Base-by-base conservation (phyloP, 2,113 vertebrate genomes). In the Cromileptes altivelis region DNA sequence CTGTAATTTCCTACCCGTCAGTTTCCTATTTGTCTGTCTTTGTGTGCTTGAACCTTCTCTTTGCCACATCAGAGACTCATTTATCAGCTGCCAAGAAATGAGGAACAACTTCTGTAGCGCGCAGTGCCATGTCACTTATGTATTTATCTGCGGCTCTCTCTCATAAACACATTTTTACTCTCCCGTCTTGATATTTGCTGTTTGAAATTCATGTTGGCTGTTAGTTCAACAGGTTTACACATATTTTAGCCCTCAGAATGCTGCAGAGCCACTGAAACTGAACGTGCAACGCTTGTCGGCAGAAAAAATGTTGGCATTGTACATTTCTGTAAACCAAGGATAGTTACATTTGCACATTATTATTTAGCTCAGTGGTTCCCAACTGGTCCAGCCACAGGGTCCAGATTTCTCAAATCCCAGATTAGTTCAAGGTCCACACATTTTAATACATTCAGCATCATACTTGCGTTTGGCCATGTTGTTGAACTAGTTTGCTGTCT, bases 151-250 rank as follows among this genome's bases (percentile, higher is more conserved):
- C 72, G 49, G 33, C 67, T 70, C 23, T 27, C 65, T 56, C 42
- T 50, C 21, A 18, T 55, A 76, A 40, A 50, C 76, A 73, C 78
- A 70, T 75, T 68, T 63, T 55, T 37, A 63, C 23, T 52, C 61
- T 75, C 71, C 27, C 70, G 27, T 45, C n/a, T 53, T 58, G 70
- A 68, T 70, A 57, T 82, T 89, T 68, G 23, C 58, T 75, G 64
- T 79, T 73, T 90, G 71, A 86, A 90, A 91, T 92, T 90, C 81
- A 92, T 62, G 84, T 79, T 67, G 62, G 56, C 82, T 88, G 30
- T 84, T 77, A 82, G 77, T 84, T 91, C 84, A 88, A 90, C 82
- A 87, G 87, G 87, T 89, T 90, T 85, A 89, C 89, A 85, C 37
- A 47, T 83, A 85, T 84, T 80, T 82, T 71, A 74, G 67, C 64